Conservation (phyloP, 2,888 invertebrate species). For the Pollenia labialis region DNA sequence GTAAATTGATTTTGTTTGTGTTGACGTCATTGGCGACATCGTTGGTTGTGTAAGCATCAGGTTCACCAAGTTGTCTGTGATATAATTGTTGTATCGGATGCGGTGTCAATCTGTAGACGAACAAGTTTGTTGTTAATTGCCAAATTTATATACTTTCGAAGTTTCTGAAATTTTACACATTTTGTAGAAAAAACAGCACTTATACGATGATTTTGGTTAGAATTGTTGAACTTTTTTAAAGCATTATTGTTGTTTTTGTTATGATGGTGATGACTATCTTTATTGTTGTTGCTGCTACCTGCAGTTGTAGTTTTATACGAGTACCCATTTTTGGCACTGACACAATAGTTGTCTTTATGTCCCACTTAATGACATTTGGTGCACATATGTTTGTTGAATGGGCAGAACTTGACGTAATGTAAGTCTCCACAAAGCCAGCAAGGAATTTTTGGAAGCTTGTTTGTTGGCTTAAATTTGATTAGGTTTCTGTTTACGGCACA, state of each 20-base stretch:
- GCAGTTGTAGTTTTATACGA: too few species aligned
- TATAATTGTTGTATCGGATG: too few species aligned
- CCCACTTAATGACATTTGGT: not conserved
- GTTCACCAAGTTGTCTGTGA: too few species aligned
- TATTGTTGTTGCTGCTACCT: not conserved
- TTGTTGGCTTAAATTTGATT: not conserved
- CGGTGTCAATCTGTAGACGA: too few species aligned
- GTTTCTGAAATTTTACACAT: not conserved
- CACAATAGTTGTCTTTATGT: conserved; percentile 5
- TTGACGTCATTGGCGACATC: too few species aligned
- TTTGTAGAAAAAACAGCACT: not conserved
- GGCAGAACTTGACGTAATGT: not conserved
- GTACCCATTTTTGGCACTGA: too few species aligned
- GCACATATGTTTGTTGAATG: not conserved
- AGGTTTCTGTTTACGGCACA: too few species aligned
- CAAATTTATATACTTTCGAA: too few species aligned
- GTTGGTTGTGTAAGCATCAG: too few species aligned
- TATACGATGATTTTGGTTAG: too few species aligned
- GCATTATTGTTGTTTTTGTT: not conserved
- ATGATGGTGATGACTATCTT: not conserved
- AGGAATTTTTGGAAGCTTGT: not conserved
- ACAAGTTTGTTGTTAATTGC: too few species aligned
- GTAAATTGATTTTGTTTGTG: too few species aligned
- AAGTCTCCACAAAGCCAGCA: not conserved
- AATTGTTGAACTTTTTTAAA: not conserved